phyloP scores from a whole-genome alignment of 2,888 invertebrate genomes.

The Brachypalpus laphriformis region DNA sequence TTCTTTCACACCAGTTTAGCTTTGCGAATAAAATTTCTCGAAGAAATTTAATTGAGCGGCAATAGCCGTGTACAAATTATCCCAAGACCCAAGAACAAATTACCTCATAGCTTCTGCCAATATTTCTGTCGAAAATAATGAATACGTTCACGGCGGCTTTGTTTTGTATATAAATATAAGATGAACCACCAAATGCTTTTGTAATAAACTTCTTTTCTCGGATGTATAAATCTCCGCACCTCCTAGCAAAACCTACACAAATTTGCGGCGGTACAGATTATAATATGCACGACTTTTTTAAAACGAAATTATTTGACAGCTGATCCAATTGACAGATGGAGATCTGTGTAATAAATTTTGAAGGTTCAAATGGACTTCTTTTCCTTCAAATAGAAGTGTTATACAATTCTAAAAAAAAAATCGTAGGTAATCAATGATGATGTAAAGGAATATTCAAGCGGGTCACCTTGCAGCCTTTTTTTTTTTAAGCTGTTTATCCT shows the following conservation, averaged over 20 bases:
- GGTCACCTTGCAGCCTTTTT: no score
- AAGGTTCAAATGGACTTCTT: not conserved
- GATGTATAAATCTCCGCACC: conserved; percentile 39
- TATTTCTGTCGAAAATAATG: conserved; percentile 13
- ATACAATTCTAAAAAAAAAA: no score
- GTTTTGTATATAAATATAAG: conserved; percentile 22
- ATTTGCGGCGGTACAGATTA: conserved; percentile 48
- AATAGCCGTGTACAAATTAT: conserved; percentile 33
- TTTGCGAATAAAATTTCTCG: not conserved
- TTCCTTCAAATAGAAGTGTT: not conserved
- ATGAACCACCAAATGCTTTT: conserved; percentile 1
- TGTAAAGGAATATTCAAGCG: no score
- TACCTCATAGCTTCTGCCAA: conserved; percentile 56
- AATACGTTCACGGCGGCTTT: conserved; percentile 18
- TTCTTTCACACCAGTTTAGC: not conserved
- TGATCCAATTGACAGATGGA: conserved; percentile 38
- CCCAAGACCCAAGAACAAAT: conserved; percentile 10
- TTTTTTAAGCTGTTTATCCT: no score
- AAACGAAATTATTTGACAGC: conserved; percentile 43
- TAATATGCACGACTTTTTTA: conserved; percentile 39
- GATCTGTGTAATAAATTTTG: conserved; percentile 11
- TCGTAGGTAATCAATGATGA: no score
- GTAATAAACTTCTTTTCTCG: conserved; percentile 16
- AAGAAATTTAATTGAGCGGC: conserved; percentile 37
- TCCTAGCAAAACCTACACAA: conserved; percentile 58